Evolutionary conservation across 2,888 invertebrate species (phyloP).

Genomic region (Carpatolechia fugitivella): DNA sequence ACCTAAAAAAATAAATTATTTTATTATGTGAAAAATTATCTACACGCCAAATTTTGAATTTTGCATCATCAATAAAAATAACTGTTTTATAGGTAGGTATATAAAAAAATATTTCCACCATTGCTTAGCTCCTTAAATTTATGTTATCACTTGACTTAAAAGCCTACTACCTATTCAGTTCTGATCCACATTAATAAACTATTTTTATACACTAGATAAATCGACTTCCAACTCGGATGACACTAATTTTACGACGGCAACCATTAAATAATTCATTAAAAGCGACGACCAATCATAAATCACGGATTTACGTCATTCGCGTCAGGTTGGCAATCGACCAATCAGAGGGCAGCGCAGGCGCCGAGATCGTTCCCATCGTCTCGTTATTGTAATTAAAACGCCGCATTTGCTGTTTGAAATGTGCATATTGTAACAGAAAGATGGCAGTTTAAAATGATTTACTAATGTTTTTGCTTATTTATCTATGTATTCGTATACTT

Average conservation of each 20-base stretch:
- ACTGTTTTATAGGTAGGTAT: background rate
- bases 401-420: background rate
- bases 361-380: slow-evolving; percentile 7
- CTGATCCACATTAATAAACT: background rate
- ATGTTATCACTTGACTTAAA: slow-evolving; percentile 1
- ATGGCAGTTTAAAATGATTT: slow-evolving; percentile 4
- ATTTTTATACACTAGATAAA: slow-evolving; percentile 7
- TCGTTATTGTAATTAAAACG: slow-evolving; percentile 4
- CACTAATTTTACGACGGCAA: slow-evolving; percentile 34
- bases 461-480: background rate
- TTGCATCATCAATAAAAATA: background rate
- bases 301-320: slow-evolving; percentile 29
- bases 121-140: background rate
- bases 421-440: background rate
- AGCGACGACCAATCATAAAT: slow-evolving; percentile 49
- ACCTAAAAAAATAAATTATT: too few species aligned
- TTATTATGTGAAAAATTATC: too few species aligned
- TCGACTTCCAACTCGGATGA: background rate
- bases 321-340: slow-evolving; percentile 34
- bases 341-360: slow-evolving; percentile 29
- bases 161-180: background rate
- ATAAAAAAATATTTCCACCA: background rate
- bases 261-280: slow-evolving; percentile 49
- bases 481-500: too few species aligned
- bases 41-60: too few species aligned